Conservation (phyloP, 2,888 invertebrate species). For the Clusia tigrina region DNA sequence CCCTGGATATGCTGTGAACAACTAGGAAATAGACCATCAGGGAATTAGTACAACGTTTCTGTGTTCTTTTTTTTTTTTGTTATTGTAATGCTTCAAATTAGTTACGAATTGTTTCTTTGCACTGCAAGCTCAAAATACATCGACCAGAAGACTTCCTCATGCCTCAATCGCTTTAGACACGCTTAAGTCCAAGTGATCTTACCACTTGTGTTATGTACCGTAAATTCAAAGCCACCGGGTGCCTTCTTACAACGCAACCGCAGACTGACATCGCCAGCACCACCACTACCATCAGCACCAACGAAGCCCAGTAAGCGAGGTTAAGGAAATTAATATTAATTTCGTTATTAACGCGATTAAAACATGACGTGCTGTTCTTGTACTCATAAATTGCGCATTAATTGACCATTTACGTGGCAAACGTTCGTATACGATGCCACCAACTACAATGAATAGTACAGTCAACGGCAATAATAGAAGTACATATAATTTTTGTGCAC, state of each 20-base stretch:
- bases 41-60: no score
- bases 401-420: neutral
- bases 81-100: no score
- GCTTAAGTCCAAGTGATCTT: neutral
- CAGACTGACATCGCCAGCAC: neutral
- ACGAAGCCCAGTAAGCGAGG: conserved; percentile 2
- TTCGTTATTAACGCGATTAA: neutral
- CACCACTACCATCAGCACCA: neutral
- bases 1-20: no score
- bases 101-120: no score
- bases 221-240: neutral
- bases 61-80: no score
- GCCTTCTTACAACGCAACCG: neutral
- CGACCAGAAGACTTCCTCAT: neutral
- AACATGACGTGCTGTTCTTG: neutral
- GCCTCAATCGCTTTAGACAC: neutral
- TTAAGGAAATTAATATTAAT: neutral
- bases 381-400: conserved; percentile 9
- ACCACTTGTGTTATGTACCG: no score
- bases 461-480: neutral
- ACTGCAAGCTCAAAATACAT: no score
- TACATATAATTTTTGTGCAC: neutral
- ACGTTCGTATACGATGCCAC: neutral
- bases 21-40: no score
- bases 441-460: neutral